phyloP scores from a whole-genome alignment of 1,140 invertebrate genomes.

The Halictus rubicundus region DNA sequence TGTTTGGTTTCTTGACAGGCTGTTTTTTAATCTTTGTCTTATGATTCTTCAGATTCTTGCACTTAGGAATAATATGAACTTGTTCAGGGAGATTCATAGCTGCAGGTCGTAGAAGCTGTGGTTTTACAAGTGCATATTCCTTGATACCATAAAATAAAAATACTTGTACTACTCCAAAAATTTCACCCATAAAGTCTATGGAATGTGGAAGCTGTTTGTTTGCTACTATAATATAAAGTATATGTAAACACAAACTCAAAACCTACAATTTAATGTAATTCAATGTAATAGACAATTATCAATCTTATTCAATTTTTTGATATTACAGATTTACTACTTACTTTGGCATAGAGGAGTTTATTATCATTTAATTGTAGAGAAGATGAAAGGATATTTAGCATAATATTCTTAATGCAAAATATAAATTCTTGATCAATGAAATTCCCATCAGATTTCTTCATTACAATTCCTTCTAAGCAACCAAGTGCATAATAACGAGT shows the following conservation, averaged over 20 bases:
- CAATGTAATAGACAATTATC: conserved; percentile 19
- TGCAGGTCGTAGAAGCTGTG: conserved; percentile 79
- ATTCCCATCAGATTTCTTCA: conserved; percentile 55
- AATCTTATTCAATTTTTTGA: not conserved
- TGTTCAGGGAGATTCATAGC: conserved; percentile 81
- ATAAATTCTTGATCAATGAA: conserved; percentile 61
- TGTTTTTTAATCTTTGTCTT: conserved; percentile 69
- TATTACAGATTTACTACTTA: conserved; percentile 54
- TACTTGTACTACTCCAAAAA: conserved; percentile 81
- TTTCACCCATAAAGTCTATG: conserved; percentile 74
- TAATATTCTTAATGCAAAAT: conserved; percentile 63
- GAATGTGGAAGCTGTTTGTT: conserved; percentile 57
- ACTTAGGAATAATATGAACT: conserved; percentile 67
- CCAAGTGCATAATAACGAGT: conserved; percentile 66
- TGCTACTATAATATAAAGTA: conserved; percentile 62
- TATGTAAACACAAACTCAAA: conserved; percentile 64
- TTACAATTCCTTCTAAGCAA: conserved; percentile 73
- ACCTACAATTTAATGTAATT: conserved; percentile 57
- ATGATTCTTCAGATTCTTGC: conserved; percentile 74
- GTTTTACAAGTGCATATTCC: conserved; percentile 66
- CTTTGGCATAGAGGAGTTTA: conserved; percentile 70
- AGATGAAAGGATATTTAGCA: conserved; percentile 62
- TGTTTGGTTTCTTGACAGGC: conserved; percentile 62
- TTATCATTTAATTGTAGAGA: conserved; percentile 57
- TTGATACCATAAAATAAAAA: conserved; percentile 80